These are phyloP conservation scores for Pyrrhia umbra DNA, from an alignment of 2,888 invertebrate genomes.

Conservation along the genomic window DNA sequence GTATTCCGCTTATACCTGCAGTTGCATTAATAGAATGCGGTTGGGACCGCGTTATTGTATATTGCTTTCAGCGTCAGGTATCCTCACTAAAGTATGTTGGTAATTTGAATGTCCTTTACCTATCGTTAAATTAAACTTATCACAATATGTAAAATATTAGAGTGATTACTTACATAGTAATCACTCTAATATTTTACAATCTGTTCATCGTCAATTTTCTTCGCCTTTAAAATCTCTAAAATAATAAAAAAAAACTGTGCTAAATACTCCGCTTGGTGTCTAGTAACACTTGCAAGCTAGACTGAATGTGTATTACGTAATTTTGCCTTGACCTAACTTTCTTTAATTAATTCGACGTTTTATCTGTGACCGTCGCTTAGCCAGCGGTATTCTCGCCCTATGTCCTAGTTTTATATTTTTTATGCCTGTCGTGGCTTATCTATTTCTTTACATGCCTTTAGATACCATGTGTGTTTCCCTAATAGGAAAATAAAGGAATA, in stretches of 20 bases:
- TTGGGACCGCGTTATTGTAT: background rate
- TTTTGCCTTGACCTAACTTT: slow-evolving; percentile 51
- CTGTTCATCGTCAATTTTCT: background rate
- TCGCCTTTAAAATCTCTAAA: background rate
- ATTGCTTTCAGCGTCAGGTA: background rate
- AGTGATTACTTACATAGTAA: too few species aligned
- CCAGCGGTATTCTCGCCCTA: slow-evolving; percentile 22
- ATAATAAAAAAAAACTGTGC: too few species aligned
- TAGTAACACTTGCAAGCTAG: slow-evolving; percentile 20
- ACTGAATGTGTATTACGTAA: slow-evolving; percentile 39
- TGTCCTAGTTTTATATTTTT: slow-evolving; percentile 32
- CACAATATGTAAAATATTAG: too few species aligned
- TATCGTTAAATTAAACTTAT: background rate
- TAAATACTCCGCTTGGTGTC: background rate
- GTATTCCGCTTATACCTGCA: slow-evolving; percentile 11
- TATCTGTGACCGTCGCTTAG: slow-evolving; percentile 35
- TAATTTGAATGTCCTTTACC: background rate
- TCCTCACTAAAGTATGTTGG: background rate
- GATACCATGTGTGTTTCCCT: slow-evolving; percentile 16
- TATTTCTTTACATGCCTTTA: slow-evolving; percentile 32
- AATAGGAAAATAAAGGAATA: background rate
- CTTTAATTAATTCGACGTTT: slow-evolving; percentile 51
- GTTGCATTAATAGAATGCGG: slow-evolving; percentile 13
- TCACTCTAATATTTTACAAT: background rate
- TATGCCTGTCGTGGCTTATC: slow-evolving; percentile 24